Evolutionary conservation across 1,140 invertebrate species (phyloP).

Genomic region (Cecropterus lyciades): DNA sequence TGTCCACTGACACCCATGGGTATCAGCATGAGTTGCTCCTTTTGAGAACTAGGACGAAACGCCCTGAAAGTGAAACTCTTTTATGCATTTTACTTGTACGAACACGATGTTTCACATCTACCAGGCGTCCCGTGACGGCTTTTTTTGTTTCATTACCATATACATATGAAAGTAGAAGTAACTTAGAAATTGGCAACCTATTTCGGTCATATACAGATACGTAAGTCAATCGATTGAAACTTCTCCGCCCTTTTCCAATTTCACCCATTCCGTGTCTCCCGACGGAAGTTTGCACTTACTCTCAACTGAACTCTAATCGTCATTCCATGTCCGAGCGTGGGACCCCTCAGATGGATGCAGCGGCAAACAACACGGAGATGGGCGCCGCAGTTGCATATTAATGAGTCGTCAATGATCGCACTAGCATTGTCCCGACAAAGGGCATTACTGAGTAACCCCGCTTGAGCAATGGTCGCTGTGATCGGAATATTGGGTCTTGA

Average conservation of each 20-base stretch:
- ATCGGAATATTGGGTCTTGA: constrained; percentile 49
- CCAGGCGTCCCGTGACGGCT: too few relatives aligned
- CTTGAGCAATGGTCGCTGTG: constrained; percentile 47
- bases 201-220: too few relatives aligned
- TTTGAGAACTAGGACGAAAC: too few relatives aligned
- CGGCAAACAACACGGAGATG: constrained; percentile 38
- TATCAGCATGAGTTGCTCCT: too few relatives aligned
- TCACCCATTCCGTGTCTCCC: not conserved
- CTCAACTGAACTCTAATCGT: not conserved
- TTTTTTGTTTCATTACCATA: too few relatives aligned
- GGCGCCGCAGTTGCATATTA: constrained; percentile 41
- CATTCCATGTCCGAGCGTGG: constrained; percentile 14
- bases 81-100: too few relatives aligned
- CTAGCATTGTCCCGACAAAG: constrained; percentile 43
- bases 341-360: constrained; percentile 19
- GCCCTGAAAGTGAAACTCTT: too few relatives aligned
- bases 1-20: too few relatives aligned
- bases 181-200: too few relatives aligned
- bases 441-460: constrained; percentile 46
- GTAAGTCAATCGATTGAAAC: too few relatives aligned
- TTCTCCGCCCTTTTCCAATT: not conserved
- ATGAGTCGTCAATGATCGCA: constrained; percentile 43
- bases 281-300: not conserved
- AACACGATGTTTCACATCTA: too few relatives aligned
- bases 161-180: too few relatives aligned